phyloP scores from a whole-genome alignment of 2,113 vertebrate species.

The Trichomycterus rosablanca region DNA sequence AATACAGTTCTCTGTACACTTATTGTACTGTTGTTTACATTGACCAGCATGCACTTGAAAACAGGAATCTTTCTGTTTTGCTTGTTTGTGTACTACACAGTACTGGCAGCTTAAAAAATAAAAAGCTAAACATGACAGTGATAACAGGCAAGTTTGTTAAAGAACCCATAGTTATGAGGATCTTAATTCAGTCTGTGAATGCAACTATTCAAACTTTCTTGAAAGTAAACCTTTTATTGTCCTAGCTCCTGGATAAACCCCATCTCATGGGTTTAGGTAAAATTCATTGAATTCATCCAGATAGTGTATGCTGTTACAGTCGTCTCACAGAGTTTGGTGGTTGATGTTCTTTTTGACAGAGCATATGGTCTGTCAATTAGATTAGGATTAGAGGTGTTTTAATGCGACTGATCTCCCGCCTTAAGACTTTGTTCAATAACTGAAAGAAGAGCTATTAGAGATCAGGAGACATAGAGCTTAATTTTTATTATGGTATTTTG shows the following conservation, averaged over 20 bases:
- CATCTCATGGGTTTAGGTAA: too few relatives aligned
- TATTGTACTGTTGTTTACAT: constrained; percentile 35
- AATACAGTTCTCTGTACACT: constrained; percentile 3
- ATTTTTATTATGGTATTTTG: neutral
- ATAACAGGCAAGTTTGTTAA: too few relatives aligned
- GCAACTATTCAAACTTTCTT: too few relatives aligned
- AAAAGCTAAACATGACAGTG: too few relatives aligned
- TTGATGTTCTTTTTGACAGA: constrained; percentile 22
- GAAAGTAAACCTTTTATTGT: too few relatives aligned
- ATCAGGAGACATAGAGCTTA: neutral
- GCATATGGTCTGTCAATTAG: constrained; percentile 22
- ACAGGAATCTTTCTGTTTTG: neutral
- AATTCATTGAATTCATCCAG: too few relatives aligned
- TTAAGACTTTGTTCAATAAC: constrained; percentile 8
- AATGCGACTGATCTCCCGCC: constrained; percentile 11
- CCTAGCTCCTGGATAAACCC: too few relatives aligned
- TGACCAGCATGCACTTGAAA: constrained; percentile 18
- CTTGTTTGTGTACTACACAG: too few relatives aligned
- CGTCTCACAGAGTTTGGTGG: neutral
- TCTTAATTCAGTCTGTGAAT: too few relatives aligned
- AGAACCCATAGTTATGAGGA: too few relatives aligned
- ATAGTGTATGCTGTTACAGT: neutral
- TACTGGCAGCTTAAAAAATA: too few relatives aligned
- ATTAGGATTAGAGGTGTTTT: constrained; percentile 26
- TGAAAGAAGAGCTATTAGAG: constrained; percentile 21